These are phyloP conservation scores for Brachyptera putata DNA, from an alignment of 2,888 invertebrate genomes.

Conservation along the genomic window DNA sequence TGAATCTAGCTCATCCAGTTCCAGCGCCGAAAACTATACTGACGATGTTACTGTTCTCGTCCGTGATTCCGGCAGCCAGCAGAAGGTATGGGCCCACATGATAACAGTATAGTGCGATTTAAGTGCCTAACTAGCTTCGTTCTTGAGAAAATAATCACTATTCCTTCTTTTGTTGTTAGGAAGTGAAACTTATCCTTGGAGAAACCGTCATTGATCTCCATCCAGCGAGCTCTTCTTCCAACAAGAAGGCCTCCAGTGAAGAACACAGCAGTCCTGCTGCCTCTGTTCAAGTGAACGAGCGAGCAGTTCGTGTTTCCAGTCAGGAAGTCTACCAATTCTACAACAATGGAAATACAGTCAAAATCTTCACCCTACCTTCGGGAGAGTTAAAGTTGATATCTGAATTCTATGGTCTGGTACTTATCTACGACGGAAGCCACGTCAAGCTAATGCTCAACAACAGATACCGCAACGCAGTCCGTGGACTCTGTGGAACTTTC, in stretches of 20 bases:
- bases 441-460: slow-evolving; percentile 45
- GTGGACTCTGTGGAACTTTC: slow-evolving; percentile 65
- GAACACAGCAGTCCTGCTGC: slow-evolving; percentile 37
- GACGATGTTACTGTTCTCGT: slow-evolving; percentile 46
- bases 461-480: slow-evolving; percentile 52
- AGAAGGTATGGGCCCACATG: slow-evolving; percentile 30
- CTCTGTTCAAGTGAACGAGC: slow-evolving; percentile 38
- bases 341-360: slow-evolving; percentile 36
- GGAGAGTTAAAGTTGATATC: slow-evolving; percentile 53
- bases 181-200: slow-evolving; percentile 48
- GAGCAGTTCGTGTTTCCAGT: slow-evolving; percentile 39
- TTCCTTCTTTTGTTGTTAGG: slow-evolving; percentile 43
- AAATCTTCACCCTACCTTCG: slow-evolving; percentile 45
- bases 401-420: slow-evolving; percentile 47
- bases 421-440: slow-evolving; percentile 57
- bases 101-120: no score
- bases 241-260: slow-evolving; percentile 28
- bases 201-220: slow-evolving; percentile 44
- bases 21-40: slow-evolving; percentile 34
- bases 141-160: no score
- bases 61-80: slow-evolving; percentile 43
- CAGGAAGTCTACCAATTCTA: slow-evolving; percentile 45
- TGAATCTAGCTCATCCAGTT: slow-evolving; percentile 41
- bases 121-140: no score
- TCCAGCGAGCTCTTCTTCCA: slow-evolving; percentile 45